Base-by-base conservation (phyloP, 2,888 invertebrate genomes). In the Stenchaetothrips biformis region DNA sequence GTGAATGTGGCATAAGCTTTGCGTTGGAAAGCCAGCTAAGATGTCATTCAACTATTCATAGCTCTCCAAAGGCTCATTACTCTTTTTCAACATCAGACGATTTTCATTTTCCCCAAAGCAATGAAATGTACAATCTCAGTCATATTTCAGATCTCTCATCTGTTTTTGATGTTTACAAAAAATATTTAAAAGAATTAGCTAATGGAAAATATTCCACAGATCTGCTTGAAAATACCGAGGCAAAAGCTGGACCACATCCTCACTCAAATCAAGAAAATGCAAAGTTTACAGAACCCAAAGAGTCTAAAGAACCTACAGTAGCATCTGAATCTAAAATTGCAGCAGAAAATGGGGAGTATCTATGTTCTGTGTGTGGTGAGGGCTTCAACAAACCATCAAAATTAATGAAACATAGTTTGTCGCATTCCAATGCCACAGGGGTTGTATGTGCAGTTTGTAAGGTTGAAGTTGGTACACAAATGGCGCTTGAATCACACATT, bases 331-430 rank as follows among this genome's bases (percentile, higher is more conserved):
- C 18, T 18, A 59, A 59, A 59, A 6, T 18, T 0, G 59, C 59
- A 59, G 2, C 25, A 21, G 67, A 25, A 21, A 74, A 74, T 25
- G 8, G 7, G 67, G 67, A 74, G 25, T 74, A 25, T 21, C 25
- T 11, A 7, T 74, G 67, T 25, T 74, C 67, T 74, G 25, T 74
- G 21, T 74, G 67, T 74, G 67, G 67, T 9, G 67, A 74, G 25
- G 67, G 67, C 25, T 74, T 74, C 25, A 74, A 11, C 25, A 74
- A 74, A 74, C 21, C 67, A 74, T 74, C 67, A 74, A 74, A 74
- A 74, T 25, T 74, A 25, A 25, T 74, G 8, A 74, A 74, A 25
- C 67, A 74, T 21, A 74, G 67, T 25, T 25, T 74, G 25, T 25
- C 67, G 11, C 67, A 74, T 74, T 74, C 67, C 67, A 74, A 74